Conservation (phyloP, 2,797 vertebrate genomes). For the Liasis olivaceus region DNA sequence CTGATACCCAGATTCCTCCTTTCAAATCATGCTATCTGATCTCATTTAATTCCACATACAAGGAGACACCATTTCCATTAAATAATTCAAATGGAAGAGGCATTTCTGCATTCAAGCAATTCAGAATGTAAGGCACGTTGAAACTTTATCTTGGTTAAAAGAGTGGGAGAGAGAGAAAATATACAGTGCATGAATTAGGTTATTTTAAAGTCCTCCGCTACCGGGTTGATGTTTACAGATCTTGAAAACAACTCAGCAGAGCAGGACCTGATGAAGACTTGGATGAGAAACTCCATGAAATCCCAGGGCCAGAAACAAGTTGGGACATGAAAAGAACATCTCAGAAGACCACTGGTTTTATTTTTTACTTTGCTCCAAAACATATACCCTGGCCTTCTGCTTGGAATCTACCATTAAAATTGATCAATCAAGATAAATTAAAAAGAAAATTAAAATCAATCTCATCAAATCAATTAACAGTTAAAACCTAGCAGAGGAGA, state of each 20-base stretch:
- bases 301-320: background rate
- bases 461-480: background rate
- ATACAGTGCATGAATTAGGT: background rate
- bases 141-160: background rate
- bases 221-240: background rate
- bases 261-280: background rate
- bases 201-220: background rate
- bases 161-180: background rate
- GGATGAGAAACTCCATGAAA: background rate
- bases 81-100: background rate
- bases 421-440: background rate
- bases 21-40: background rate
- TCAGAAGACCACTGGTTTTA: background rate
- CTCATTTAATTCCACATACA: background rate
- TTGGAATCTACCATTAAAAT: background rate
- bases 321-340: background rate
- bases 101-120: background rate
- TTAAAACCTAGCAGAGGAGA: background rate
- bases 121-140: background rate
- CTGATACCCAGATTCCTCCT: background rate
- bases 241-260: background rate
- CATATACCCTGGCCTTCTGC: background rate
- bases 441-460: background rate
- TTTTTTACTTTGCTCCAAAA: background rate
- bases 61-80: background rate